Evolutionary conservation across 2,888 invertebrate species (phyloP).

Genomic region (Perizoma flavofasciatum): DNA sequence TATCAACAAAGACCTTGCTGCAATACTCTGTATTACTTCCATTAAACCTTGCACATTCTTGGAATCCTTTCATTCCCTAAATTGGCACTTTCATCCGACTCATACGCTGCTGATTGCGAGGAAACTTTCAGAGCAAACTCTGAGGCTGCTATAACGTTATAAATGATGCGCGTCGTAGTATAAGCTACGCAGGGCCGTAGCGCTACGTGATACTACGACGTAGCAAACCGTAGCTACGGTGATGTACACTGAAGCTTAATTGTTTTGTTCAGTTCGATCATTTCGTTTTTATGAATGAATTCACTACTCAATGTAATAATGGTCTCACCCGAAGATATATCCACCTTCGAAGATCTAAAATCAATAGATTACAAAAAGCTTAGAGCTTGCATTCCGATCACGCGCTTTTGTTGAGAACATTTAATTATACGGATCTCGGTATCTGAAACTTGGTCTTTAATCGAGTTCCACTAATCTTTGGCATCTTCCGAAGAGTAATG

Average conservation of each 20-base stretch:
- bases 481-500: slow-evolving; percentile 46
- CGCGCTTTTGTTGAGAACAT: slow-evolving; percentile 70
- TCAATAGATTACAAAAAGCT: background rate
- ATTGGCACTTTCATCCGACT: slow-evolving; percentile 25
- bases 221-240: no score
- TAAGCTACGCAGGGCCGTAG: no score
- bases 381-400: slow-evolving; percentile 56
- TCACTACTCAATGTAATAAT: no score
- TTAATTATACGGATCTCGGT: slow-evolving; percentile 76
- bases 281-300: no score
- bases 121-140: slow-evolving; percentile 3
- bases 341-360: no score
- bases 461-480: slow-evolving; percentile 78
- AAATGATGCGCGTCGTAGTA: no score
- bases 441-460: slow-evolving; percentile 70
- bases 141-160: background rate
- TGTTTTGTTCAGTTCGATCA: background rate
- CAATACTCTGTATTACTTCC: slow-evolving; percentile 6
- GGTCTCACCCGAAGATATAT: no score
- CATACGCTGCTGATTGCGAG: slow-evolving; percentile 10
- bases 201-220: no score
- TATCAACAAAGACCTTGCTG: background rate
- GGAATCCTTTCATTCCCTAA: slow-evolving; percentile 16
- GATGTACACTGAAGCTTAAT: background rate
- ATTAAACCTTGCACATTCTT: slow-evolving; percentile 17